Evolutionary conservation across 2,113 vertebrate species (phyloP), one percentile per base, ranked within the genome.

Genomic region (Myrmophylax atrothorax): DNA sequence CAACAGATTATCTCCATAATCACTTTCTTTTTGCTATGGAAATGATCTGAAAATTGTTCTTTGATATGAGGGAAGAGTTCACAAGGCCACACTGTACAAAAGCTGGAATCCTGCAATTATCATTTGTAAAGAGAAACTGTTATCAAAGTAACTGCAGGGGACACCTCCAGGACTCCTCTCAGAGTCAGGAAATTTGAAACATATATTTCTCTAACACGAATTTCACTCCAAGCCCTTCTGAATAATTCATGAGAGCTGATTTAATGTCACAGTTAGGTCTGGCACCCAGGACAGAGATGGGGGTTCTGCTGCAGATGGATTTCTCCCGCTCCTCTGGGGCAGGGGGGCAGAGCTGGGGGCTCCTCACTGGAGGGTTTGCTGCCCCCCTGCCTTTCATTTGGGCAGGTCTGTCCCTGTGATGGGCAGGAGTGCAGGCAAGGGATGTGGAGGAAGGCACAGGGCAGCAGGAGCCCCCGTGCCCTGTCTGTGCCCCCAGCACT

Each of bases 181-280:
- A 16, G 95, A 93, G 83, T 76, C 80, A 75, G 94, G 53, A 94
- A 96, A 98, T 94, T 82, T 95, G 94, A 97, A 96, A 94, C 95
- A 84, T 95, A 37, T 52, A 96, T 96, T 93, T 96, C 95, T 90
- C 91, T 76, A 92, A 76, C 72, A 63, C 1, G 68, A 84, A 56
- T 94, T 77, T 68, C 60, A 47, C 87, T 78, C 75, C 60, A 88
- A 94, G 91, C 87, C 88, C 62, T 79, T 42, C 92, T 98, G 97
- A 96, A 97, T 98, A 96, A 98, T 97, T 96, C 96, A 97, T 95
- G 95, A 88, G 91, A 33, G 47, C 68, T 82, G 96, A 97, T 96
- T 96, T 95, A 96, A 86, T 29, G 77, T 47, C 77, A 69, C 46
- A 60, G 94, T 96, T 96, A 91, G 92, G 87, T 40, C 95, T 75